phyloP scores from a whole-genome alignment of 2,888 invertebrate species.

The Cryptophagus acutangulus region DNA sequence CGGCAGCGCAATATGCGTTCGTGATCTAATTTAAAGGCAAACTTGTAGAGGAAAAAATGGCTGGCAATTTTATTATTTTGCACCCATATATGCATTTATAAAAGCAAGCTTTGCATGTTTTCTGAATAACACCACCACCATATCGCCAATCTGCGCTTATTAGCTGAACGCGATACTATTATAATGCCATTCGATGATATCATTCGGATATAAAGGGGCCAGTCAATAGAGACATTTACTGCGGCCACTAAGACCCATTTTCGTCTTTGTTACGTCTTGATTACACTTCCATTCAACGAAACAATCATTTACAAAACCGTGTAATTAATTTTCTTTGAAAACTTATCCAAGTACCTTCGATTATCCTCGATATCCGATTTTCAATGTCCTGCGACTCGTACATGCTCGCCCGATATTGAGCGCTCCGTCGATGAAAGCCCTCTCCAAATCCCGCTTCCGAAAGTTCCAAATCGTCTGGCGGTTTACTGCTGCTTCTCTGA shows the following conservation, averaged over 20 bases:
- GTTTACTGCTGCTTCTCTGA: slow-evolving; percentile 33
- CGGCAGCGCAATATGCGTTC: slow-evolving; percentile 21
- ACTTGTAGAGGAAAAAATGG: slow-evolving; percentile 20
- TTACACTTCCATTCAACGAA: no score
- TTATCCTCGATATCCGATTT: slow-evolving; percentile 37
- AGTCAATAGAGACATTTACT: no score
- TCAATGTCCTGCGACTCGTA: slow-evolving; percentile 46
- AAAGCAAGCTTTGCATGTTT: slow-evolving; percentile 7
- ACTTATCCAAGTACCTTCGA: no score
- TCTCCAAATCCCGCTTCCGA: slow-evolving; percentile 47
- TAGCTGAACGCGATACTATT: slow-evolving; percentile 13
- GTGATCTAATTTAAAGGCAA: slow-evolving; percentile 31
- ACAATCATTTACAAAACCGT: no score
- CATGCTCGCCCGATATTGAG: slow-evolving; percentile 46
- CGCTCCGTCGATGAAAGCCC: slow-evolving; percentile 45
- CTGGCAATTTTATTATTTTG: slow-evolving; percentile 28
- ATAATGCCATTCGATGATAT: slow-evolving; percentile 6
- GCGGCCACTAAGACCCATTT: no score
- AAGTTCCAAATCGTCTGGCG: slow-evolving; percentile 41
- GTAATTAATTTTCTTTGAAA: no score
- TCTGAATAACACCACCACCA: slow-evolving; percentile 5
- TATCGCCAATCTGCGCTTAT: slow-evolving; percentile 13
- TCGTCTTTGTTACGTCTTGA: no score
- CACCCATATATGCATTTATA: slow-evolving; percentile 5
- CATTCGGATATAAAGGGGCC: no score